Evolutionary conservation across 2,113 vertebrate species (phyloP), one percentile per base, ranked within the genome.

Genomic region (Fregetta grallaria): DNA sequence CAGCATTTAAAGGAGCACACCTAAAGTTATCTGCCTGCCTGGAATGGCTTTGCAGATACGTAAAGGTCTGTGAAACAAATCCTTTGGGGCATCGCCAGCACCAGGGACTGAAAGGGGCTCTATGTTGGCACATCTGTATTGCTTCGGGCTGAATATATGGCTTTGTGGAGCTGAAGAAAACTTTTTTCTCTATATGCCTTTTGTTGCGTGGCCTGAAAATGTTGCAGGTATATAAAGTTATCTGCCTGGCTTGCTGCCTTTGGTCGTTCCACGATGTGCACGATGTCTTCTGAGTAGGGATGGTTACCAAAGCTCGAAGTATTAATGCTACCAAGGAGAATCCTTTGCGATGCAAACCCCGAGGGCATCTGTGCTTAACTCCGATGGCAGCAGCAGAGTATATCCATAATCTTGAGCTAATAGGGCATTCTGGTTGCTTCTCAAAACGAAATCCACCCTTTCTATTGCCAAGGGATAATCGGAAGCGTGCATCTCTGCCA

Each of bases 101-200:
- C 50, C 34, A 10, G 62, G 25, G 72, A 6, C 52, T 23, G 11
- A 2, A 2, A 30, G 49, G 52, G 70, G n/a, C 38, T 82, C 15
- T 25, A 0, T 12, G 29, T 7, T 36, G 50, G 55, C 20, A 34
- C 11, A 0, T 1, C 4, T 0, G 1, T 16, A 3, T 32, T 10
- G 38, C 38, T 38, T 38, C 38, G 38, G 38, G 38, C 38, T 38
- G 38, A 38, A 6, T 58, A 21, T 0, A 7, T 32, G 19, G n/a
- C 10, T 44, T 58, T 27, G 8, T 11, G 49, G 50, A 38, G 42
- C 49, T 82, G 59, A 47, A 72, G 81, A 59, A 30, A 26, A 16
- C 26, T 50, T 59, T 59, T 8, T 68, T 21, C 44, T 58, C 42
- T 44, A 1, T 16, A 1, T 12, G 6, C 8, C 4, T 67, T 72